Percentiles rank a stretch among this genome's conserved stretches.
Evolutionary conservation across 2,797 vertebrate genomes (phyloP).

Genomic region (Malurus splendens): DNA sequence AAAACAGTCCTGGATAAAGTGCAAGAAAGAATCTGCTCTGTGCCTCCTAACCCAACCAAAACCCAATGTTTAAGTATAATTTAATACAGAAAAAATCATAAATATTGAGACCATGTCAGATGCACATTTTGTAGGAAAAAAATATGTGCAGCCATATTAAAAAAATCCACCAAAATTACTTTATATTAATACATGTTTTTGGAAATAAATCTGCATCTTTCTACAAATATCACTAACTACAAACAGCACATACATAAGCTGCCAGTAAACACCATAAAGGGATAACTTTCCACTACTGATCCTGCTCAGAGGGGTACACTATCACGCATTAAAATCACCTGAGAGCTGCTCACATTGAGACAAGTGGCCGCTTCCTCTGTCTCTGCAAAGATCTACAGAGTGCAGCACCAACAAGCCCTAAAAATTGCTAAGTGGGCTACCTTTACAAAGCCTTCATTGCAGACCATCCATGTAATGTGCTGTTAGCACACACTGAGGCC

Average conservation of each 20-base stretch:
- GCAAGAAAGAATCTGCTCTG: not conserved
- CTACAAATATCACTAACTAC: not conserved
- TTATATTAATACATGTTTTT: not conserved
- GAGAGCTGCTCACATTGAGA: not conserved
- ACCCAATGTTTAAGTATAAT: not conserved
- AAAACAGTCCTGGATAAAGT: not conserved
- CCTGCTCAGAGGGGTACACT: not conserved
- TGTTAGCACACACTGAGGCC: not conserved
- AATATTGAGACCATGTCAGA: not conserved
- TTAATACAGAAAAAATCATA: not conserved
- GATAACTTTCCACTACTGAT: not conserved
- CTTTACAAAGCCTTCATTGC: not conserved
- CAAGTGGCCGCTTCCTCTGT: not conserved
- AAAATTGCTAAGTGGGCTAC: not conserved
- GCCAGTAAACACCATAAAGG: not conserved
- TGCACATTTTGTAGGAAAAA: not conserved
- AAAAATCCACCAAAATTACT: rapidly evolving
- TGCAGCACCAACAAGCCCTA: not conserved
- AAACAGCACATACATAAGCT: not conserved
- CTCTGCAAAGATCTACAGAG: not conserved
- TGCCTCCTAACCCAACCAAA: not conserved
- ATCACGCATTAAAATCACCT: not conserved
- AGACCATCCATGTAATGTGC: rapidly evolving
- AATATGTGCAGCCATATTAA: too few relatives aligned
- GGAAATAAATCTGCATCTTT: not conserved